Evolutionary conservation across 2,888 invertebrate species (phyloP), one percentile per base, ranked within the genome.

Genomic region (Melanostoma mellinum): DNA sequence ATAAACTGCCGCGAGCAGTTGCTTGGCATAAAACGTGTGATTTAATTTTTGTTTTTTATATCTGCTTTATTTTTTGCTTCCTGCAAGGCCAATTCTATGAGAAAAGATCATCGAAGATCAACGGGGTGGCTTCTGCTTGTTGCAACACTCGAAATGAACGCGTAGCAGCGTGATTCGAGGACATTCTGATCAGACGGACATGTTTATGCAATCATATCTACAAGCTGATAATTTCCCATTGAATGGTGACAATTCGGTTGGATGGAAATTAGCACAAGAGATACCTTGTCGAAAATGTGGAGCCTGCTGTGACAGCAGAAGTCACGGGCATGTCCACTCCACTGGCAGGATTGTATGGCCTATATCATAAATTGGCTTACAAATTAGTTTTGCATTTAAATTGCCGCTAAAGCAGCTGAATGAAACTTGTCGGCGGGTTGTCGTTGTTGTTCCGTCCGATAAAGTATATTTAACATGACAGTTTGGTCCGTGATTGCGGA

Each of bases 341-440:
- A 55, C 40, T 32, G 42, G 42, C 42, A 44, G 55, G 48, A 55
- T 55, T 10, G 46, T 30, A n/a, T 53, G 60, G 71, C 44, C 71
- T 46, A 61, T 71, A 79, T 84, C 84, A 65, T 84, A 84, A 79
- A 84, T 84, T 75, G 42, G 42, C 44, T 35, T 84, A 75, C 84
- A 84, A 84, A 84, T 84, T 84, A 84, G 84, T 84, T 84, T 84
- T 84, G 84, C 74, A 84, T 84, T 84, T 75, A 84, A 84, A 84
- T 84, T 67, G 82, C 63, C 56, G 78, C 53, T 69, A 65, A 84
- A 74, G 78, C 74, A 74, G 84, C 71, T 79, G 79, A 84, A 40
- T 84, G 84, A 75, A 84, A 79, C 79, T 79, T 84, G 84, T 84
- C 74, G 79, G 79, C 84, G 84, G 84, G 84, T 79, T 84, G 79